Evolutionary conservation across 2,888 invertebrate genomes (phyloP), one percentile per base, ranked within the genome.

Genomic region (Furcula furcula): DNA sequence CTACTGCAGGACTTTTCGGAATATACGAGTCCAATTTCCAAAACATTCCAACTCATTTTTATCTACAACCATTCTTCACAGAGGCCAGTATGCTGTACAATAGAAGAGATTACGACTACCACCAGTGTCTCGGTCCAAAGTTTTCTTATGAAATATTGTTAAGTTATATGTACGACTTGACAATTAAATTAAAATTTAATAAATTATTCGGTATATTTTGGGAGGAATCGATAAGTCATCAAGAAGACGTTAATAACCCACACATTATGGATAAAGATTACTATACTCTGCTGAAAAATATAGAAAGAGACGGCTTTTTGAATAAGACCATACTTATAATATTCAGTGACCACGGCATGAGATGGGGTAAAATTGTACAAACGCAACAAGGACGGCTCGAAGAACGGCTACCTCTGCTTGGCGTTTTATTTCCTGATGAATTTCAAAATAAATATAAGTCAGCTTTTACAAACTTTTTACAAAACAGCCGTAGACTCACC

Each of bases 301-400:
- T 93, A 42, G 65, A 90, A 20, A 40, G 65, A 0, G 64, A 76
- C 0, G 84, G 88, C 0, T 74, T 90, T 25, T 74, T 95, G 13
- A 90, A 93, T 31, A 85, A 91, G 12, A 94, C 95, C 0, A 89
- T 92, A n/a, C 40, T 94, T 11, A 76, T 96, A 20, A 72, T 95
- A 6, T 89, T 96, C 85, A 96, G 97, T 68, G 97, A 97, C 68
- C 97, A 97, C 63, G 97, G 97, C 0, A 92, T 96, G 46, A 88
- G 97, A 40, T 97, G 94, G 92, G 97, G 97, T 0, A 84, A 86
- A 1, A 94, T 96, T 47, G 90, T 95, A 2, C 81, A 89, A 34
- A 96, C 96, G 0, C 94, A 93, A 67, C 94, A 96, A 75, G 95
- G 95, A 0, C 89, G 92, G 60, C 89, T 96, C 62, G 97, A 97